Evolutionary conservation across 1,140 invertebrate species (phyloP).

Genomic region (Drosophila saltans): DNA sequence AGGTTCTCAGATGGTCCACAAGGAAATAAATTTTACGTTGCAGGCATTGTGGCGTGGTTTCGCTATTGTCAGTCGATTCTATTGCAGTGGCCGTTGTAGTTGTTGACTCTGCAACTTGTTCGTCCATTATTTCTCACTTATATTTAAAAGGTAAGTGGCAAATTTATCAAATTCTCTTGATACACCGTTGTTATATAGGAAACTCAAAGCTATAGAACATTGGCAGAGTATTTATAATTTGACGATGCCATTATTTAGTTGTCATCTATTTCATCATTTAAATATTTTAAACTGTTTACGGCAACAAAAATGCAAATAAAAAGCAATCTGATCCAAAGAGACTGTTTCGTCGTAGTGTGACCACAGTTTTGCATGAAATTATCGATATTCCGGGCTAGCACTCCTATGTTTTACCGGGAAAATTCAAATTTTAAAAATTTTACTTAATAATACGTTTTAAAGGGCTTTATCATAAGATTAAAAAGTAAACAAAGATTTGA

Average conservation of each 20-base stretch:
- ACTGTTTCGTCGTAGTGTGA: too few species aligned
- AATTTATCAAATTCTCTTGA: not conserved
- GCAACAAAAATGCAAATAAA: not conserved
- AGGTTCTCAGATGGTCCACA: slow-evolving; percentile 8
- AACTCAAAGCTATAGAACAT: not conserved
- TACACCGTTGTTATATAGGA: not conserved
- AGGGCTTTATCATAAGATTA: too few species aligned
- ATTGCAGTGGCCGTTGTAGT: not conserved
- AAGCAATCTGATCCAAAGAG: not conserved
- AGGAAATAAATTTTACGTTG: slow-evolving; percentile 18
- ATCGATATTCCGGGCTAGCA: not conserved
- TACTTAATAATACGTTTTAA: not conserved
- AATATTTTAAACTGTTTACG: not conserved
- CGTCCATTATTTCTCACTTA: not conserved
- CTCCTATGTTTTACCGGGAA: not conserved
- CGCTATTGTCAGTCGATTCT: not conserved
- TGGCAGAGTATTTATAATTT: not conserved
- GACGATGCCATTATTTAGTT: not conserved
- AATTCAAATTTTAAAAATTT: not conserved
- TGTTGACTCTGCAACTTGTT: not conserved
- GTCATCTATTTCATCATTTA: not conserved
- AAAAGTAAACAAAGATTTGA: too few species aligned
- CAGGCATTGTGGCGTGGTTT: slow-evolving; percentile 9
- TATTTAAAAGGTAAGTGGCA: not conserved
- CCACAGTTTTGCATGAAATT: not conserved